These are phyloP conservation scores for Andrena minutula DNA, from an alignment of 2,888 invertebrate species.

Conservation along the genomic window DNA sequence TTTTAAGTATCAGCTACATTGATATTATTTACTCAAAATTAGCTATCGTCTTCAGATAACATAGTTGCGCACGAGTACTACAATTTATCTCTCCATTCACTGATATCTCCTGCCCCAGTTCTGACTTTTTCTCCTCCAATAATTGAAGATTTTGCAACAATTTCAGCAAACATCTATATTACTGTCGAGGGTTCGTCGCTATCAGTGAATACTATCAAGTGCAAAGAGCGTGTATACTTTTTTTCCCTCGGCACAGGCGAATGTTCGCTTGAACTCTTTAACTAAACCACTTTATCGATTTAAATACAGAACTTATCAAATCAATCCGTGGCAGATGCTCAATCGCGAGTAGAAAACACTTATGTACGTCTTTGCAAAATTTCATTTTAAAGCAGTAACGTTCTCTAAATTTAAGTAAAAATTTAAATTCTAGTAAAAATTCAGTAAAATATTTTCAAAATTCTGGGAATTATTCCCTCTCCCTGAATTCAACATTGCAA, in stretches of 20 bases:
- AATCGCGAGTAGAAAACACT: background rate
- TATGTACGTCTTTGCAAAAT: too few species aligned
- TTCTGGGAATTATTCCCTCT: too few species aligned
- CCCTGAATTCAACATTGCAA: too few species aligned
- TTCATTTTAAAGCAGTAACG: too few species aligned
- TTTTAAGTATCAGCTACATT: background rate
- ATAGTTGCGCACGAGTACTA: constrained; percentile 9
- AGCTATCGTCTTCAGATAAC: background rate
- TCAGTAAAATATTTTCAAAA: too few species aligned
- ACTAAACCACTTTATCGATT: background rate
- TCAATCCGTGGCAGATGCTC: background rate
- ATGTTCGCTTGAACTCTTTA: background rate
- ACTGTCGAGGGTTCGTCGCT: background rate
- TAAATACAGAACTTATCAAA: background rate
- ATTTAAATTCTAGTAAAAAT: too few species aligned
- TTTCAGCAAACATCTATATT: constrained; percentile 3
- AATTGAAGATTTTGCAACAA: constrained; percentile 38
- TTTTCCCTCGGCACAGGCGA: background rate
- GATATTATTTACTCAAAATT: background rate
- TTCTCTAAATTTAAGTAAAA: too few species aligned
- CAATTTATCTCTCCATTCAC: constrained; percentile 26
- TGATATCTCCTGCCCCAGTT: constrained; percentile 31
- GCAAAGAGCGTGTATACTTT: background rate
- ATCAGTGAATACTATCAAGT: background rate
- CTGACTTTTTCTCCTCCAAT: background rate